Conservation (phyloP, 2,888 invertebrate species). For the Tenthredo amoena region DNA sequence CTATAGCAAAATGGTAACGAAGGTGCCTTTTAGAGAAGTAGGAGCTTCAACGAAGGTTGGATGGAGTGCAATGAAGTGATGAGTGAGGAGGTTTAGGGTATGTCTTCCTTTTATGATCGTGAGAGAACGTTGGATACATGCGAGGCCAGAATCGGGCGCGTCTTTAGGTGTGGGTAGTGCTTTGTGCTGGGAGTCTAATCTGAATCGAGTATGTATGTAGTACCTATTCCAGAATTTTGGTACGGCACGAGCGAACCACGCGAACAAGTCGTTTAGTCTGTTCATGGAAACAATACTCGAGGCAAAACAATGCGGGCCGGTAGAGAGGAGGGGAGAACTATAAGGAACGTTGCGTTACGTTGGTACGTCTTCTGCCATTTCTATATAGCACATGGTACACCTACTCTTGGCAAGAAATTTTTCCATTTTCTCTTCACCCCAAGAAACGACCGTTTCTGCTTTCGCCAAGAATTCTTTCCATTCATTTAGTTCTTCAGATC, state of each 20-base stretch:
- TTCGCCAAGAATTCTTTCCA: not conserved
- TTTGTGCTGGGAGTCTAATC: slow-evolving; percentile 26
- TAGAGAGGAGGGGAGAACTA: not conserved
- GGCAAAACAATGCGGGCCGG: slow-evolving; percentile 63
- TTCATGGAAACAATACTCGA: slow-evolving; percentile 42
- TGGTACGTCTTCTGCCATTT: not conserved
- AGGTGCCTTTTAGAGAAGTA: slow-evolving; percentile 66
- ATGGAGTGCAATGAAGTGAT: not conserved
- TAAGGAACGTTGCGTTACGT: not conserved
- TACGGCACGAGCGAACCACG: slow-evolving; percentile 47
- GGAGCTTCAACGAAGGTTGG: slow-evolving; percentile 52
- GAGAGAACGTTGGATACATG: slow-evolving; percentile 70
- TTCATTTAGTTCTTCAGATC: not conserved
- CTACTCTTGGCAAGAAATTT: not conserved
- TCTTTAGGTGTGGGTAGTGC: not conserved
- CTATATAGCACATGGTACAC: not conserved
- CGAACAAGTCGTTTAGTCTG: slow-evolving; percentile 51
- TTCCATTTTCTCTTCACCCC: not conserved
- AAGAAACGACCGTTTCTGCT: not conserved
- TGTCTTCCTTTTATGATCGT: slow-evolving; percentile 73
- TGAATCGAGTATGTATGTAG: slow-evolving; percentile 32
- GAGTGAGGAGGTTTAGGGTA: slow-evolving; percentile 72
- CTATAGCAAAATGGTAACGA: slow-evolving; percentile 64
- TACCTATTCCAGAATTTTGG: slow-evolving; percentile 24
- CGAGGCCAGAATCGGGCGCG: slow-evolving; percentile 58